Conservation (phyloP, 2,888 invertebrate species). For the Metacarcinus magister region DNA sequence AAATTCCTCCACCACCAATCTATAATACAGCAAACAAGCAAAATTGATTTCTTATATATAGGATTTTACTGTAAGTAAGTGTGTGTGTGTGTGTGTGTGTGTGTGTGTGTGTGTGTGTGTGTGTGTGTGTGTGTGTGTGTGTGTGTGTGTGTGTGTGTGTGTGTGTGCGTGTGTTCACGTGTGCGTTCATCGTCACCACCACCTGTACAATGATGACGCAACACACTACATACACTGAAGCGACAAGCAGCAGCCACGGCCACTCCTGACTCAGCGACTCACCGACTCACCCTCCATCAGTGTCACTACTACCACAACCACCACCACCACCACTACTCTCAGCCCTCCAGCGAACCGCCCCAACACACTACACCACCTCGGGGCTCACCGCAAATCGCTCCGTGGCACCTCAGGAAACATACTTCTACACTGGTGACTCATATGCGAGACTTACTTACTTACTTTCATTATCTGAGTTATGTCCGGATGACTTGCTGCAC, state of each 20-base stretch:
- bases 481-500: neutral
- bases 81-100: slow-evolving; percentile 60
- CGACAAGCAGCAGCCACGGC: neutral
- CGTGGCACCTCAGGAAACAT: neutral
- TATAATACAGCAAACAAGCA: too few species aligned
- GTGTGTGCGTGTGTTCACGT: too few species aligned
- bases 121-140: slow-evolving; percentile 12
- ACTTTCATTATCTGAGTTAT: neutral
- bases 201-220: too few species aligned
- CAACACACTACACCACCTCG: neutral
- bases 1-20: too few species aligned
- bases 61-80: too few species aligned
- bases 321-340: neutral
- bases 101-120: slow-evolving; percentile 58
- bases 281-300: neutral
- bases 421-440: neutral
- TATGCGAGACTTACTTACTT: neutral
- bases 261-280: neutral
- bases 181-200: too few species aligned
- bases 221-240: neutral
- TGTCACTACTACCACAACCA: neutral
- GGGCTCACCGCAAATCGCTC: neutral
- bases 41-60: neutral
- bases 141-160: slow-evolving; percentile 5
- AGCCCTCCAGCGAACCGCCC: neutral